These are phyloP conservation scores for Alosa sapidissima DNA, from an alignment of 2,797 vertebrate genomes.

Conservation along the genomic window DNA sequence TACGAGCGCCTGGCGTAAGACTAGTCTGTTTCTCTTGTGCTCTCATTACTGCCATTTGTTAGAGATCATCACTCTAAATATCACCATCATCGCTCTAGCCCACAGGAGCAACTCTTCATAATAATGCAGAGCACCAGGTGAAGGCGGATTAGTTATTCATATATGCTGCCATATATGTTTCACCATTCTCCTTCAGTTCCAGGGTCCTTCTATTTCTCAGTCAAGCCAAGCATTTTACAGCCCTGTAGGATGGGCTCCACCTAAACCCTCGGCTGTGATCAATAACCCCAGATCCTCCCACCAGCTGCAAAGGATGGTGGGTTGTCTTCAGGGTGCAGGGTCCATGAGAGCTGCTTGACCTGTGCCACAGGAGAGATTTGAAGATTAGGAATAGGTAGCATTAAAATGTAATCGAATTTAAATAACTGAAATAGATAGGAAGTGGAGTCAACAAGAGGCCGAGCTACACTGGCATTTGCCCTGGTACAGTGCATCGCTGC, in stretches of 20 bases:
- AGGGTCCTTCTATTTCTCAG: slow-evolving; percentile 62
- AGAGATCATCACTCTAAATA: not conserved
- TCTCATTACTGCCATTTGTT: not conserved
- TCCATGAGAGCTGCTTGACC: not conserved
- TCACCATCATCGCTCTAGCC: not conserved
- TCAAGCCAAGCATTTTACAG: slow-evolving; percentile 60
- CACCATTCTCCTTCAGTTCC: slow-evolving; percentile 61
- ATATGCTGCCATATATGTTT: slow-evolving; percentile 35
- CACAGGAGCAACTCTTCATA: not conserved
- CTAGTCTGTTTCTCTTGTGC: not conserved
- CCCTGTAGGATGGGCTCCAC: slow-evolving; percentile 44
- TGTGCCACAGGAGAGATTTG: not conserved
- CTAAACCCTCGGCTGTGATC: slow-evolving; percentile 48
- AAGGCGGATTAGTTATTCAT: not conserved
- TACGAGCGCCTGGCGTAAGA: not conserved
- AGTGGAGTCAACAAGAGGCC: not conserved
- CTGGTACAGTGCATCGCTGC: not conserved
- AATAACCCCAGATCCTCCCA: slow-evolving; percentile 58
- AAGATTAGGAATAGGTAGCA: not conserved
- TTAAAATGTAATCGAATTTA: not conserved
- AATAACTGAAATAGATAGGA: not conserved
- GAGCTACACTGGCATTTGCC: not conserved
- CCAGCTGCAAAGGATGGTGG: not conserved
- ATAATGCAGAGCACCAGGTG: not conserved
- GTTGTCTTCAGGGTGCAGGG: not conserved